Conservation (phyloP, 1,140 invertebrate genomes). For the Pachyrhynchus sulphureomaculatus region DNA sequence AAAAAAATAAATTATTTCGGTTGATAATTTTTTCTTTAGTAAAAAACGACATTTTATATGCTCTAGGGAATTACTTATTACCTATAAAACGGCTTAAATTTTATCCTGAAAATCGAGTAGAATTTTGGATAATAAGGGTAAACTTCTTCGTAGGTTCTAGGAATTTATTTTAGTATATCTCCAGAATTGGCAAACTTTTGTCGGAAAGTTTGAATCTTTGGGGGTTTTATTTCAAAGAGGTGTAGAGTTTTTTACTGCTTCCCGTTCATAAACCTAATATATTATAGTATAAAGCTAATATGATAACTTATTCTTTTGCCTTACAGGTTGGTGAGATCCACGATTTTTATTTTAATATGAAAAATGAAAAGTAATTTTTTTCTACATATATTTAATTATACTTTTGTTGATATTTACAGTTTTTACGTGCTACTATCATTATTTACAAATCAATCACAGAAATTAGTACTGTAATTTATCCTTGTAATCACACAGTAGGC, state of each 20-base stretch:
- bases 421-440: too few relatives aligned
- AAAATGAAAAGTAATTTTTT: too few relatives aligned
- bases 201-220: constrained; percentile 25
- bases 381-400: too few relatives aligned
- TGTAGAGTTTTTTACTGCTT: constrained; percentile 17
- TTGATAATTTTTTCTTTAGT: too few relatives aligned
- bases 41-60: constrained; percentile 13
- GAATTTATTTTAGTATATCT: constrained; percentile 25
- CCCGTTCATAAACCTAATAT: constrained; percentile 10
- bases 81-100: constrained; percentile 18
- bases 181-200: constrained; percentile 20
- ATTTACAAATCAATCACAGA: too few relatives aligned
- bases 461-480: too few relatives aligned
- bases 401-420: too few relatives aligned
- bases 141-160: constrained; percentile 16
- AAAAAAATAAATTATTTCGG: too few relatives aligned
- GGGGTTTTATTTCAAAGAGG: constrained; percentile 24
- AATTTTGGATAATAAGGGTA: constrained; percentile 26
- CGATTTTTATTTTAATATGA: too few relatives aligned
- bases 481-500: too few relatives aligned
- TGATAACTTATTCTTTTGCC: too few relatives aligned
- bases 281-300: neutral
- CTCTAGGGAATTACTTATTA: constrained; percentile 17
- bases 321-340: too few relatives aligned
- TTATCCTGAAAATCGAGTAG: constrained; percentile 15